Evolutionary conservation across 2,797 vertebrate species (phyloP).

Genomic region (Nyctibius grandis): DNA sequence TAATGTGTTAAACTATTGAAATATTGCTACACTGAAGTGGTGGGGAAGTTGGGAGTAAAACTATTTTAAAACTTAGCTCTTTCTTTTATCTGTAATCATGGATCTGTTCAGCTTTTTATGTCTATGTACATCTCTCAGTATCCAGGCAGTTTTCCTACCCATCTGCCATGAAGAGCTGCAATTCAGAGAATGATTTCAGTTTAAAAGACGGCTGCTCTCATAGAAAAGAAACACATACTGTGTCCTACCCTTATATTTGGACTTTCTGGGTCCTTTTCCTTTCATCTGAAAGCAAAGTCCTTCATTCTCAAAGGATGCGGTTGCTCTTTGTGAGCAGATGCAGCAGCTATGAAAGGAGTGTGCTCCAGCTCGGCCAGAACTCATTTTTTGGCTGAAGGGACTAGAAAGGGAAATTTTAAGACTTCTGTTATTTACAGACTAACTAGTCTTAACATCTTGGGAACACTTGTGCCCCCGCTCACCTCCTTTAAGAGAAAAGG

Average conservation of each 20-base stretch:
- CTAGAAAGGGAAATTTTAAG: not conserved
- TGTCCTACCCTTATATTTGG: not conserved
- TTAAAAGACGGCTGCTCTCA: conserved; percentile 7
- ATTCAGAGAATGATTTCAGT: not conserved
- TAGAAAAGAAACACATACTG: not conserved
- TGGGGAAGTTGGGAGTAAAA: not conserved
- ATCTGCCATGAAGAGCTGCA: not conserved
- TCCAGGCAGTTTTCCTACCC: conserved; percentile 29
- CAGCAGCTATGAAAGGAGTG: not conserved
- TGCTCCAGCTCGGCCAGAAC: not conserved
- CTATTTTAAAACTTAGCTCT: not conserved
- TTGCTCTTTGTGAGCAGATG: not conserved
- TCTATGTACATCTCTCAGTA: not conserved
- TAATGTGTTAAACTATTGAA: not conserved
- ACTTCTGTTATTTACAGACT: not conserved
- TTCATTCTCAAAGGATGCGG: not conserved
- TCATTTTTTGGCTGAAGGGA: not conserved
- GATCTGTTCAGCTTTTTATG: not conserved
- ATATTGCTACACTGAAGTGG: not conserved
- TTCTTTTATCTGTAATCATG: not conserved
- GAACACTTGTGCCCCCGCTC: not conserved
- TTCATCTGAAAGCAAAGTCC: not conserved
- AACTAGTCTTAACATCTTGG: not conserved
- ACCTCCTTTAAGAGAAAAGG: not conserved
- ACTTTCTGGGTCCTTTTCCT: not conserved